Conservation (phyloP, 2,113 vertebrate genomes). For the Lophotis ruficrista region DNA sequence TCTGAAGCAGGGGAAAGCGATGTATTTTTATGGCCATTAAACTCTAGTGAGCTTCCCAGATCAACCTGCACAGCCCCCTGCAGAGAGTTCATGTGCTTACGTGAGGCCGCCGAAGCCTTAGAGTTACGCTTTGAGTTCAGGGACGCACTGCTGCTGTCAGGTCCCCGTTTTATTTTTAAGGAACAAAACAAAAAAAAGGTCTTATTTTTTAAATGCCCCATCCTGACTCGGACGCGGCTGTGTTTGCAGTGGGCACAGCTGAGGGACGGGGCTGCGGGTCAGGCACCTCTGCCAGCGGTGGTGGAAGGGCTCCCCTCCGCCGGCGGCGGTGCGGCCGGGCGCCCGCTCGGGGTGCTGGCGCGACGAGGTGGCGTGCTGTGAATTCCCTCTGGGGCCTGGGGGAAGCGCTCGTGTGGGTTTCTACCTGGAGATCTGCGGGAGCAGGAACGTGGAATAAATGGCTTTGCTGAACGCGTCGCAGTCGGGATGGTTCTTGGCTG, state of each 20-base stretch:
- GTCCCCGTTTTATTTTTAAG: conserved; percentile 13
- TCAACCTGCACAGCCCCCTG: conserved; percentile 32
- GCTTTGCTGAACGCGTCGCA: conserved; percentile 40
- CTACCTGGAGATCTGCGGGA: conserved; percentile 49
- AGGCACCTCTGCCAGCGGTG: background rate
- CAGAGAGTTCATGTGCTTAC: conserved; percentile 29
- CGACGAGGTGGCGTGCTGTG: background rate
- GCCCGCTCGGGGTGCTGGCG: rapidly evolving
- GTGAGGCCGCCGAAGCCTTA: background rate
- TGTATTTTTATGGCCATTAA: conserved; percentile 70
- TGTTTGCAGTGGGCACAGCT: background rate
- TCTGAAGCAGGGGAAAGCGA: conserved; percentile 52
- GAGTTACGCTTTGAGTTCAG: conserved; percentile 18
- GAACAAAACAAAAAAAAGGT: background rate
- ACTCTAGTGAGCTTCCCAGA: conserved; percentile 59
- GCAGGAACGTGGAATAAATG: conserved; percentile 61
- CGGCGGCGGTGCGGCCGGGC: rapidly evolving
- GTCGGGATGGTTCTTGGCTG: background rate
- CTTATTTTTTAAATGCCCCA: background rate
- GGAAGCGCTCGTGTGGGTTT: background rate
- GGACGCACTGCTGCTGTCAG: background rate
- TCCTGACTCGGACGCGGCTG: background rate
- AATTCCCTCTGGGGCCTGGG: background rate
- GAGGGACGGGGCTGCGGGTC: background rate
- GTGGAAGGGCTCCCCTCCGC: background rate